A percentile compares a stretch with the other conserved stretches of the same genome.
Conservation (phyloP, 92 coral and sea anemone genomes). For the Porites divaricata region DNA sequence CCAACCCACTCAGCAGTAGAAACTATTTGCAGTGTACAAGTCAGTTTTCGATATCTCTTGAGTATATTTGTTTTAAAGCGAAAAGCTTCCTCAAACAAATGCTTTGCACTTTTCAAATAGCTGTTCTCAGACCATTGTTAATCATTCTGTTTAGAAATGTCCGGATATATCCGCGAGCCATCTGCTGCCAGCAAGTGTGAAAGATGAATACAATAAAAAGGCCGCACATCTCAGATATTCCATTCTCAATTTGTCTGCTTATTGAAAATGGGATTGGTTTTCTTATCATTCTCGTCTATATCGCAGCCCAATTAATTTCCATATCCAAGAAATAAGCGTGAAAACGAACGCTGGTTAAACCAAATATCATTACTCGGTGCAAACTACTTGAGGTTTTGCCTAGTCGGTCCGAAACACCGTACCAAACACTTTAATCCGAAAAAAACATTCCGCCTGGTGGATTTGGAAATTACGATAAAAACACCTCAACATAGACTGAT, state of each 20-base stretch:
- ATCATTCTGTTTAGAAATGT: constrained; percentile 9
- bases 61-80: constrained; percentile 1
- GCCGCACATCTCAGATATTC: neutral
- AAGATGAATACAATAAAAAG: neutral
- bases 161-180: constrained; percentile 19
- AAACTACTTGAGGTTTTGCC: neutral
- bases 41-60: neutral
- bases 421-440: neutral
- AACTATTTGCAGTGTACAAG: neutral
- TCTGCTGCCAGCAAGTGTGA: neutral
- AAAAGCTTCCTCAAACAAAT: constrained; percentile 2
- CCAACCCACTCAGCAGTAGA: neutral
- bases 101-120: constrained; percentile 8
- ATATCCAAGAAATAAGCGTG: neutral
- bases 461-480: neutral
- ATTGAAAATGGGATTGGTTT: constrained; percentile 1
- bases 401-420: neutral
- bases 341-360: neutral
- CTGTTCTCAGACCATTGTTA: constrained; percentile 5
- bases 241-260: constrained; percentile 14
- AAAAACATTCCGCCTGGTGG: too few species aligned
- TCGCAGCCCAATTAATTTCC: constrained; percentile 14
- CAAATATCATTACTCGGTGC: neutral
- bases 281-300: neutral
- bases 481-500: neutral